These are phyloP conservation scores for Eristalis pertinax DNA, from an alignment of 2,888 invertebrate genomes.

Conservation along the genomic window DNA sequence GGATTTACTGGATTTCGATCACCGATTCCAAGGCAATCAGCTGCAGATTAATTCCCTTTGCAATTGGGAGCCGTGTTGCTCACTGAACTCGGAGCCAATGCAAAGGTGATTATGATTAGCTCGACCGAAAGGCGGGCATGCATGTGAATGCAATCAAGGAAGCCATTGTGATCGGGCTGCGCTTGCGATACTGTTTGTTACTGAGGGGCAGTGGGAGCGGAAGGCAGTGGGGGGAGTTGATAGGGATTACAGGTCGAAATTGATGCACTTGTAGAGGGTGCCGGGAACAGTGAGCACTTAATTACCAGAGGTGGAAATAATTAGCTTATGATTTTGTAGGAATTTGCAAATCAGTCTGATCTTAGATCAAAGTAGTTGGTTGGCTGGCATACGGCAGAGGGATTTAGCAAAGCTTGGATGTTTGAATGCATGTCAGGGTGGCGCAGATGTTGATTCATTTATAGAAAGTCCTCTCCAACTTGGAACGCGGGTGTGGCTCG, in stretches of 20 bases:
- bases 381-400: too few species aligned
- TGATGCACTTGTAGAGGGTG: not conserved
- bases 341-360: not conserved
- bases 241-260: not conserved
- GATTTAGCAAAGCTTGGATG: too few species aligned
- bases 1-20: constrained; percentile 41
- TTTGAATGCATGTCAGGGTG: too few species aligned
- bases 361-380: too few species aligned
- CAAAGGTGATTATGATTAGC: constrained; percentile 42
- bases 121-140: not conserved
- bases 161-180: not conserved
- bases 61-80: constrained; percentile 23
- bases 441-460: too few species aligned
- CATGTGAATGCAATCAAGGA: constrained; percentile 11
- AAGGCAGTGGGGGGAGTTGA: not conserved
- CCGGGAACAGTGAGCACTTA: not conserved
- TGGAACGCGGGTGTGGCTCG: too few species aligned
- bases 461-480: too few species aligned
- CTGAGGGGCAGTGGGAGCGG: not conserved
- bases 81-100: constrained; percentile 4
- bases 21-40: constrained; percentile 54
- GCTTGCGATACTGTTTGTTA: not conserved
- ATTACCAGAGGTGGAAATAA: not conserved
- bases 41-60: constrained; percentile 59
- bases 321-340: not conserved